phyloP scores from a whole-genome alignment of 2,797 vertebrate species.

The Tympanoctomys barrerae region DNA sequence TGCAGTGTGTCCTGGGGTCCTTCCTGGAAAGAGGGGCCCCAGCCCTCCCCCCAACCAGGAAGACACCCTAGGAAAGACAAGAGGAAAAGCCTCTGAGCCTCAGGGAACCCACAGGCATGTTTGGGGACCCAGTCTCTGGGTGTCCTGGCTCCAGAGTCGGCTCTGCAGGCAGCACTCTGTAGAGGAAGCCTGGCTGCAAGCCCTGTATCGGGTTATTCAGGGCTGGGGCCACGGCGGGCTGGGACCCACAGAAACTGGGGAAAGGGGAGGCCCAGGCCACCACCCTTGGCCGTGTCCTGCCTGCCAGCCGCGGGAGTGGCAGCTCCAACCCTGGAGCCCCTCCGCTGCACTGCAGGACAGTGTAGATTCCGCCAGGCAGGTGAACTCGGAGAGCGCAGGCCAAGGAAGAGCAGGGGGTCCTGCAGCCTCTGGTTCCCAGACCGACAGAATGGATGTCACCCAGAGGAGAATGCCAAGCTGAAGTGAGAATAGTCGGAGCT shows the following conservation, averaged over 20 bases:
- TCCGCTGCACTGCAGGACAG: too few species aligned
- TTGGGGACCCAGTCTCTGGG: neutral
- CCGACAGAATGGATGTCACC: neutral
- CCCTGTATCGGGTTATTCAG: too few species aligned
- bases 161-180: neutral
- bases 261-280: too few species aligned
- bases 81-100: neutral
- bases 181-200: too few species aligned
- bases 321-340: accelerated
- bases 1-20: too few species aligned
- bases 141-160: neutral
- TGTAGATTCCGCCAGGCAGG: neutral
- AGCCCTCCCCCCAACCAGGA: neutral
- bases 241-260: too few species aligned
- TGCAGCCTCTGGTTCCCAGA: neutral
- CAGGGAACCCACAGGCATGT: neutral
- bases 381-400: neutral
- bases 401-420: neutral
- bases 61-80: accelerated
- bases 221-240: too few species aligned
- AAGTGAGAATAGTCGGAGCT: neutral
- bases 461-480: neutral
- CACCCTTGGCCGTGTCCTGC: neutral
- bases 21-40: neutral
- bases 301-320: too few species aligned